These are phyloP conservation scores for Muscicapa adusta DNA, from an alignment of 2,113 vertebrate genomes.

Conservation along the genomic window DNA sequence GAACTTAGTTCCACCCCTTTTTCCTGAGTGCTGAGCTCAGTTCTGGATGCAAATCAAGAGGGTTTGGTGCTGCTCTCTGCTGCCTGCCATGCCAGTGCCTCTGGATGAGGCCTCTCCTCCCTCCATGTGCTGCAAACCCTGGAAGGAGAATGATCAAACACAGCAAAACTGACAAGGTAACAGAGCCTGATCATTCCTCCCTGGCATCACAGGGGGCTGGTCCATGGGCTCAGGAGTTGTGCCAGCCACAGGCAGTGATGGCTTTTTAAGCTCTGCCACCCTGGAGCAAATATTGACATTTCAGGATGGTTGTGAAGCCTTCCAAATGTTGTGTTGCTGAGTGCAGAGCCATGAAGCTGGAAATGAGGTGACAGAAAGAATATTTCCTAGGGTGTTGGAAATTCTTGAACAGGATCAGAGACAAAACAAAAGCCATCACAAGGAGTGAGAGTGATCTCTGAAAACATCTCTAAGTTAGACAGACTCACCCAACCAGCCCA, in stretches of 20 bases:
- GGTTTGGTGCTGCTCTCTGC: not conserved
- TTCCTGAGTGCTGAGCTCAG: not conserved
- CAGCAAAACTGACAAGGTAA: not conserved
- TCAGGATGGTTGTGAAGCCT: not conserved
- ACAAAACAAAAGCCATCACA: not conserved
- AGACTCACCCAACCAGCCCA: not conserved
- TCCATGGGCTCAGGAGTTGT: not conserved
- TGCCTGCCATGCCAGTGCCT: accelerated
- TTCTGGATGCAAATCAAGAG: not conserved
- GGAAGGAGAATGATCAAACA: not conserved
- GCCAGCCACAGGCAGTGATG: not conserved
- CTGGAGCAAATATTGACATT: not conserved
- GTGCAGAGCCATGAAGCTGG: not conserved
- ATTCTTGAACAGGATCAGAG: not conserved
- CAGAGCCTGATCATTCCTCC: not conserved
- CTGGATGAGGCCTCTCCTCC: not conserved
- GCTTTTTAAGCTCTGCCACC: not conserved
- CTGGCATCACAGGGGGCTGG: not conserved
- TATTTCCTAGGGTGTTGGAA: not conserved
- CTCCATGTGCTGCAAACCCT: not conserved
- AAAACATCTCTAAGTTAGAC: not conserved
- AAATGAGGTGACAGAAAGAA: not conserved
- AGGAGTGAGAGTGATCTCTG: not conserved
- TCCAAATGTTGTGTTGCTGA: not conserved
- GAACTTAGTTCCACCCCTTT: not conserved